phyloP scores from a whole-genome alignment of 2,797 vertebrate species.

The Hoplostethus atlanticus region DNA sequence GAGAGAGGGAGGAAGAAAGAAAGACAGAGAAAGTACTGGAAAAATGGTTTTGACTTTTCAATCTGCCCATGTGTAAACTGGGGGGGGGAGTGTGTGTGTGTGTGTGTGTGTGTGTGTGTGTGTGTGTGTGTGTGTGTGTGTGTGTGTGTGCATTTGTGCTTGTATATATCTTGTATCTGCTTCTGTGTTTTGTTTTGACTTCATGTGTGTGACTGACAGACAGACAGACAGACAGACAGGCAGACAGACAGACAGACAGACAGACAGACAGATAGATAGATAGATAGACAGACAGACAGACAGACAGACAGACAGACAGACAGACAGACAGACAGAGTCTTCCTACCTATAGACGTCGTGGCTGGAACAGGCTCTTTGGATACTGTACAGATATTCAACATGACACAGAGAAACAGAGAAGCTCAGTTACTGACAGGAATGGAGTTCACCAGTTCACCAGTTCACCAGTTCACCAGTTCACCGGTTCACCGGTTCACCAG shows the following conservation, averaged over 20 bases:
- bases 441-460: too few relatives aligned
- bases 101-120: neutral
- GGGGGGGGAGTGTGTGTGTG: slow-evolving; percentile 6
- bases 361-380: slow-evolving; percentile 90
- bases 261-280: too few relatives aligned
- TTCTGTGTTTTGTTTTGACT: neutral
- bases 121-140: neutral
- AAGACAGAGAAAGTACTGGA: slow-evolving; percentile 33
- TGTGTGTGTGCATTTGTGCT: slow-evolving; percentile 8
- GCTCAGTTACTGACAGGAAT: neutral
- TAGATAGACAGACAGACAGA: too few relatives aligned
- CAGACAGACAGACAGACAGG: too few relatives aligned
- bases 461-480: too few relatives aligned
- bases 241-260: too few relatives aligned
- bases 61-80: slow-evolving; percentile 35
- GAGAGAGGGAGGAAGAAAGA: slow-evolving; percentile 22
- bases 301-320: neutral
- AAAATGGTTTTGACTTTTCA: slow-evolving; percentile 56
- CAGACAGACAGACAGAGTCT: neutral
- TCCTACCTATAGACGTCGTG: slow-evolving; percentile 87
- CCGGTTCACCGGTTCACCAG: too few relatives aligned
- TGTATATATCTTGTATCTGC: neutral
- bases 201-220: neutral
- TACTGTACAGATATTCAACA: slow-evolving; percentile 66
- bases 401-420: neutral